Conservation (phyloP, 2,888 invertebrate genomes). For the Parthenolecanium corni region DNA sequence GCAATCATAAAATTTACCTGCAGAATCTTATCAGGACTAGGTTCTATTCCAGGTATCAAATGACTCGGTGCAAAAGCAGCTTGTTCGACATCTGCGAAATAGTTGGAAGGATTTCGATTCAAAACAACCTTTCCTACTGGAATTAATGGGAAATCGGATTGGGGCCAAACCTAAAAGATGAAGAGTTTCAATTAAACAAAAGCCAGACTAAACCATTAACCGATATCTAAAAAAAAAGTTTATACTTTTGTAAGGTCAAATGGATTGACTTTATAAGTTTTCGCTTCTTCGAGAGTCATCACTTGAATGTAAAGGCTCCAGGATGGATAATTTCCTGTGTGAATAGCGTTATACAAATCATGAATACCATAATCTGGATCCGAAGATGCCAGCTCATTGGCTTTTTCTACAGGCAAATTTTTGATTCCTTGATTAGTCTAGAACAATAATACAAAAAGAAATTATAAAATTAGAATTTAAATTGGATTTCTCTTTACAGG, state of each 20-base stretch:
- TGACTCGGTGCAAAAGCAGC: conserved; percentile 83
- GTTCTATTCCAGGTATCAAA: conserved; percentile 82
- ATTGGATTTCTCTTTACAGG: no score
- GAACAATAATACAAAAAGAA: no score
- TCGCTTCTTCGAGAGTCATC: conserved; percentile 81
- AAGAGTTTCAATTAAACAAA: no score
- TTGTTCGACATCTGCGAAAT: conserved; percentile 89
- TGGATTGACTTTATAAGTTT: conserved; percentile 68
- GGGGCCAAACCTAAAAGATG: conserved; percentile 61
- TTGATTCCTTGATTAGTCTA: conserved; percentile 79
- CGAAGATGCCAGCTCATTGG: conserved; percentile 53
- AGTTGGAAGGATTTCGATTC: conserved; percentile 80
- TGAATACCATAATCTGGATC: conserved; percentile 84
- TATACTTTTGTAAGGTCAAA: conserved; percentile 80
- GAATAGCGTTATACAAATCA: conserved; percentile 83
- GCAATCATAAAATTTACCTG: no score
- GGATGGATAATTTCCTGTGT: conserved; percentile 55
- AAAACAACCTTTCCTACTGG: conserved; percentile 76
- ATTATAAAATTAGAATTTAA: no score
- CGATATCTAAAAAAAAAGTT: no score
- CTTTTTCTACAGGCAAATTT: conserved; percentile 58
- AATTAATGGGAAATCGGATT: conserved; percentile 72
- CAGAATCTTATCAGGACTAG: conserved; percentile 89
- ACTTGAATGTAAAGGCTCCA: conserved; percentile 77
- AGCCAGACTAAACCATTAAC: no score